Evolutionary conservation across 2,113 vertebrate genomes (phyloP), one percentile per base, ranked within the genome.

Genomic region (Pionites leucogaster): DNA sequence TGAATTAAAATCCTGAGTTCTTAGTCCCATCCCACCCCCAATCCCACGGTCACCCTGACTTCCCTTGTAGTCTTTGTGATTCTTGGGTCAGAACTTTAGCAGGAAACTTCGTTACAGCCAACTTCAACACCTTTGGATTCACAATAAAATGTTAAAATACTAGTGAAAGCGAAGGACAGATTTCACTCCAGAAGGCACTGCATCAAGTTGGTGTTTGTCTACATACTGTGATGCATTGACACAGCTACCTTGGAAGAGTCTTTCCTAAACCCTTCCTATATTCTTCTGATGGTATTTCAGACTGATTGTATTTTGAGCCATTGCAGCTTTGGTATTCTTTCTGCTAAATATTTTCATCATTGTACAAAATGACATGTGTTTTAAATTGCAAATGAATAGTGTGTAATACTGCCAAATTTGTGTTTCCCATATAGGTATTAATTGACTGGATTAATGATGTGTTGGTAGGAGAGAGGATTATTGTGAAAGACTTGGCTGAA

Each of bases 391-490:
- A 95, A 80, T 94, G 89, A 88, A 90, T 87, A 91, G 77, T 47
- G 55, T 41, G 22, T 90, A 94, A 91, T 67, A 27, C 81, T 96
- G 93, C 92, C 94, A 93, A 97, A 94, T 95, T 91, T 92, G 81
- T 88, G 47, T 94, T 95, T 91, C 90, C 93, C 82, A 15, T 82
- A 81, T 95, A 99, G 99, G 99, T 99, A 71, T 97, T 99, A 94
- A 99, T 99, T 93, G 99, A 99, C 97, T 99, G 99, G 99, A 99
- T 99, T 97, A 99, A 99, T 82, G 99, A 99, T 55, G 98, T 99
- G 83, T 96, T 99, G 95, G 99, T 99, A 27, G 99, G 98, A 92
- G 99, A 99, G 91, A 98, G 99, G 91, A 99, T 99, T 95, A 99
- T 99, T 86, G 99, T 99, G 86, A 99, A 99, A 97, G 98, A 99